Percentiles rank a stretch among this genome's conserved stretches.
Conservation (phyloP, 2,113 vertebrate species). For the Acinonyx jubatus region DNA sequence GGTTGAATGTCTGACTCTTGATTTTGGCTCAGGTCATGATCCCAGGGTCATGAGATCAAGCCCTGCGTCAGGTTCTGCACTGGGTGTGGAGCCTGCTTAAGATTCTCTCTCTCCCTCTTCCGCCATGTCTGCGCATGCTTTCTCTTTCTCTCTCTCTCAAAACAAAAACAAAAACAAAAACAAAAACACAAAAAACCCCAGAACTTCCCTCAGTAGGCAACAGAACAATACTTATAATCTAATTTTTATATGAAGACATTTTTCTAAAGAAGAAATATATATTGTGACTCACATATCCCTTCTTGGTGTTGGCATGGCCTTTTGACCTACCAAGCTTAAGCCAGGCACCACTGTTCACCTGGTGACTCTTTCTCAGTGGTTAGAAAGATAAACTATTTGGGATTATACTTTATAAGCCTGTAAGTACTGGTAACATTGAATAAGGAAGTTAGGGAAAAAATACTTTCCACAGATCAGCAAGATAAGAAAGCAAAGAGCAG, state of each 20-base stretch:
- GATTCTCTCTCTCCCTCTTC: too few species aligned
- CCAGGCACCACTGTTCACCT: background rate
- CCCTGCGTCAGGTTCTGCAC: too few species aligned
- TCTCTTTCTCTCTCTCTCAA: too few species aligned
- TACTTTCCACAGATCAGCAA: background rate
- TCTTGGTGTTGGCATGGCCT: background rate
- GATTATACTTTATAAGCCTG: background rate
- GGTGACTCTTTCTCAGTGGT: background rate
- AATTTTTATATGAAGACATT: background rate
- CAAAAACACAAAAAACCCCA: background rate
- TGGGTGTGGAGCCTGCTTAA: too few species aligned
- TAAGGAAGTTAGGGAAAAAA: background rate
- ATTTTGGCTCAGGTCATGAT: too few species aligned
- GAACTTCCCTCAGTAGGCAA: background rate
- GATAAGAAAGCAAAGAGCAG: background rate
- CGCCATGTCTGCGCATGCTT: too few species aligned
- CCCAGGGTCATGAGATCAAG: too few species aligned
- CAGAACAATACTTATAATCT: background rate
- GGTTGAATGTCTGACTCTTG: too few species aligned
- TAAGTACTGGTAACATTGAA: background rate
- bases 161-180: too few species aligned
- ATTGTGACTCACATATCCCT: background rate
- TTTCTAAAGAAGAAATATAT: background rate
- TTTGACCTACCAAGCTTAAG: background rate
- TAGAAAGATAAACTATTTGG: background rate